Evolutionary conservation across 2,888 invertebrate species (phyloP).

Genomic region (Euclidia mi): DNA sequence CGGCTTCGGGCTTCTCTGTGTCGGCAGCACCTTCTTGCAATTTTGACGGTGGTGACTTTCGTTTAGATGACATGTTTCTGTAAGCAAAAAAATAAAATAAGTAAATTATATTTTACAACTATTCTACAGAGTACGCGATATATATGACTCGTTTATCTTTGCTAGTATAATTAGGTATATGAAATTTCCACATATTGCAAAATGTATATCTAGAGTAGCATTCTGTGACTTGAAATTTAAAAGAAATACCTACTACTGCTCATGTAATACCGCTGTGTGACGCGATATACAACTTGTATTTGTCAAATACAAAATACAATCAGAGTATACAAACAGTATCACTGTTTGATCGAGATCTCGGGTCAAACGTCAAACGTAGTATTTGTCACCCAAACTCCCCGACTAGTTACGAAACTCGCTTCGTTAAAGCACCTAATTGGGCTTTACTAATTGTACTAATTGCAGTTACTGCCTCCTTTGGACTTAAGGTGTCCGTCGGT

Average conservation of each 20-base stretch:
- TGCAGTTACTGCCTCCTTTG: constrained; percentile 80
- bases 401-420: constrained; percentile 80
- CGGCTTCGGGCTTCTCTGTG: constrained; percentile 85
- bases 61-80: constrained; percentile 99
- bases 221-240: no score
- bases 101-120: no score
- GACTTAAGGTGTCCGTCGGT: constrained; percentile 78
- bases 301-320: constrained; percentile 69
- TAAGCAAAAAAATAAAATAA: constrained; percentile 76
- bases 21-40: constrained; percentile 93
- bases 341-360: constrained; percentile 72
- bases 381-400: constrained; percentile 80
- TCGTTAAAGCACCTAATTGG: constrained; percentile 87
- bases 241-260: no score
- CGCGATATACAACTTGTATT: constrained; percentile 20
- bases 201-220: no score
- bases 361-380: constrained; percentile 81
- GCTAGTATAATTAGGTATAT: no score
- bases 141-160: no score
- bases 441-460: constrained; percentile 84
- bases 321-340: constrained; percentile 61
- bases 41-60: constrained; percentile 98
- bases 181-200: no score
- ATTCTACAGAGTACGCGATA: no score
- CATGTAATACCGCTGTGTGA: no score